These are phyloP conservation scores for Dicranocentrus wangi DNA, from an alignment of 2,888 invertebrate genomes.

Conservation along the genomic window DNA sequence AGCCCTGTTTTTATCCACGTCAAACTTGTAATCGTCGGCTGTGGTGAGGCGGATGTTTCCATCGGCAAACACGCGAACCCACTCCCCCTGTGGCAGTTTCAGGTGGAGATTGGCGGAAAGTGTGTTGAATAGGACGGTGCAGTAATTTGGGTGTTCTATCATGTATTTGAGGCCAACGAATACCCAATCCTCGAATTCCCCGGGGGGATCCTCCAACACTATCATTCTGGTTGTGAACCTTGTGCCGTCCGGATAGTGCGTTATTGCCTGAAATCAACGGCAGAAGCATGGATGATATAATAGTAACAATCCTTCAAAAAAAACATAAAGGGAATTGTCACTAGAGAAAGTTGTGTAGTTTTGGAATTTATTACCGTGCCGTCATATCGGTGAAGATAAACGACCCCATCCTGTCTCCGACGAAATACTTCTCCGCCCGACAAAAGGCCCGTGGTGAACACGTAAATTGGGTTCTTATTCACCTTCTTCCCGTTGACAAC, in stretches of 20 bases:
- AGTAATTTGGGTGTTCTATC: slow-evolving; percentile 71
- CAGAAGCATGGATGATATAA: no score
- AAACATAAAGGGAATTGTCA: not conserved
- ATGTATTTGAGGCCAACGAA: slow-evolving; percentile 69
- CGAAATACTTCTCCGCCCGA: slow-evolving; percentile 69
- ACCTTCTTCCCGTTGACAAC: slow-evolving; percentile 62
- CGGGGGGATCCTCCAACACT: slow-evolving; percentile 47
- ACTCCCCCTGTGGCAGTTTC: slow-evolving; percentile 68
- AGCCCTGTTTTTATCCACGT: slow-evolving; percentile 64
- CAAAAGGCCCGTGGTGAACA: slow-evolving; percentile 67
- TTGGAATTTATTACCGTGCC: slow-evolving; percentile 64
- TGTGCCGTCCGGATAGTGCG: slow-evolving; percentile 69
- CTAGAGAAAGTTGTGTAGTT: not conserved
- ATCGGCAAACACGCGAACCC: slow-evolving; percentile 69
- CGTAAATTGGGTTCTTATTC: slow-evolving; percentile 61
- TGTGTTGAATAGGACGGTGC: slow-evolving; percentile 68
- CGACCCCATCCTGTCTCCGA: slow-evolving; percentile 69
- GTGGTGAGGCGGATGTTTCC: slow-evolving; percentile 61
- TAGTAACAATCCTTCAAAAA: no score
- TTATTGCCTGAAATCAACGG: no score
- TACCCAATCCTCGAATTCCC: slow-evolving; percentile 69
- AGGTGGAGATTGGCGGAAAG: slow-evolving; percentile 67
- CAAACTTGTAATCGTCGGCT: slow-evolving; percentile 62
- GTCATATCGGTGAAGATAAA: slow-evolving; percentile 67
- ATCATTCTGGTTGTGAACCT: slow-evolving; percentile 69